Base-by-base conservation (phyloP, 1,140 invertebrate genomes). In the Drosophila kanapiae region DNA sequence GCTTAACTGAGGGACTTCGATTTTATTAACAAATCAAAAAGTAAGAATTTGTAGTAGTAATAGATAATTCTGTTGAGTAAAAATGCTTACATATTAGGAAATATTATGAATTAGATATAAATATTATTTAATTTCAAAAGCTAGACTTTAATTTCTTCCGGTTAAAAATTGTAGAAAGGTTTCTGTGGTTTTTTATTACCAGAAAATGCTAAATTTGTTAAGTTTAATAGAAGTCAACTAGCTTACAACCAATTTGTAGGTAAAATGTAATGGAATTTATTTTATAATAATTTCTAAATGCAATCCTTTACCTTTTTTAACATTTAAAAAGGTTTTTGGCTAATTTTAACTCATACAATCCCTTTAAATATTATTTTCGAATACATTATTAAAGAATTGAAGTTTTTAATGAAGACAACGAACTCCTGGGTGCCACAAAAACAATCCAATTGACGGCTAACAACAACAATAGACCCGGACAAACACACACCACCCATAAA, bases 361-460 rank as follows among this genome's bases (percentile, higher is more conserved):
- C 9, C 13, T 61, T 64, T 43, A 43, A 64, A 31, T 23, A 0
- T n/a, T 14, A 38, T 58, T 11, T n/a, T 11, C 23, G 4, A 1
- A 23, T n/a, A 14, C 23, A 1, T 11, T 37, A 35, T 43, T 53
- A 8, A 49, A 49, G 45, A 51, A 31, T 31, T 42, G 13, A 49
- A 31, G 37, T 71, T 42, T 16, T 14, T 29, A 11, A 42, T 27
- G 69, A 72, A 68, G 63, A 70, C 67, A 70, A 68, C 31, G 67
- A 70, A 70, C 67, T 67, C 64, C 13, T 37, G 38, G 33, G 63
- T 51, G 62, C 31, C 59, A 63, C 63, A 67, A 67, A 67, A 47
- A 69, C 67, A 27, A 67, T 67, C 65, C 61, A 76, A 77, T 64
- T 76, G 49, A 61, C 33, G 51, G 51, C 65, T 62, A 27, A 27